These are phyloP conservation scores for Eclectus roratus DNA, from an alignment of 2,113 vertebrate genomes.

Conservation along the genomic window DNA sequence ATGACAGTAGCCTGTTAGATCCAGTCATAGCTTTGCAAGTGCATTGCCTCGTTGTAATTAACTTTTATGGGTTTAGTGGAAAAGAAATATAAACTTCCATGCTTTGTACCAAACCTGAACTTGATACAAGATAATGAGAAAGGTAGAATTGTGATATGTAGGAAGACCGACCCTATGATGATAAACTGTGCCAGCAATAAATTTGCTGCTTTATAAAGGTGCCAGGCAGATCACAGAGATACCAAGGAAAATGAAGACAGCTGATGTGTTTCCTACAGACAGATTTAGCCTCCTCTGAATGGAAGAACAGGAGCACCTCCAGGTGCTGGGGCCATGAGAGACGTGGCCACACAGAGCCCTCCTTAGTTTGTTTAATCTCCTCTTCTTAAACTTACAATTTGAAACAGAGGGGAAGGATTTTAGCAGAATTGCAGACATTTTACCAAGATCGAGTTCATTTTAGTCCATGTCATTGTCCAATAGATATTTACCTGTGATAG, in stretches of 20 bases:
- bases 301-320: background rate
- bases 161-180: background rate
- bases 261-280: background rate
- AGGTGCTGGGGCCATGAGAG: background rate
- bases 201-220: background rate
- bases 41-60: background rate
- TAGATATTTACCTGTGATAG: background rate
- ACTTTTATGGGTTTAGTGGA: background rate
- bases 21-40: background rate
- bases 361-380: background rate
- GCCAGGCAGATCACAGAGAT: background rate
- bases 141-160: background rate
- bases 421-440: background rate
- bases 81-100: background rate
- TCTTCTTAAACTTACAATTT: background rate
- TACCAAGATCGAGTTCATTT: background rate
- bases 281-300: background rate
- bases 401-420: background rate
- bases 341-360: background rate
- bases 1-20: background rate
- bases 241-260: background rate
- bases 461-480: accelerated
- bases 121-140: background rate
- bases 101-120: background rate
- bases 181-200: background rate